Evolutionary conservation across 2,797 vertebrate species (phyloP), one percentile per base, ranked within the genome.

Genomic region (Coendou prehensilis): DNA sequence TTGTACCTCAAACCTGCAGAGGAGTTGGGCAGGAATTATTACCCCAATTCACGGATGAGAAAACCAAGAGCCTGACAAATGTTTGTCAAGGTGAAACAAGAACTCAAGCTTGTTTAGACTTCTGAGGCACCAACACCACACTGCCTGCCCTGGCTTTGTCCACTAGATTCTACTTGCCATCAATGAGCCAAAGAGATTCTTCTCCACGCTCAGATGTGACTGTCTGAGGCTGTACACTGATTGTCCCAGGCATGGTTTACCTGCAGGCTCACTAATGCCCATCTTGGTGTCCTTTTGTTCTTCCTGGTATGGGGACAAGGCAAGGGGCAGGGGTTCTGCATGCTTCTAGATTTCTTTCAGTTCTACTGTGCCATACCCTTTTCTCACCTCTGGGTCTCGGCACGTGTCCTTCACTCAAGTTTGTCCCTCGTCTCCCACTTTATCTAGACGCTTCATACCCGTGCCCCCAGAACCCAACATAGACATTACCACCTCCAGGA

Each of bases 51-150:
- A 90, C 47, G 91, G 57, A 86, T 9, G 52, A 95, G 79, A 87
- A 95, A 79, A 89, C 23, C 73, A 92, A 92, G 67, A 22, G 57
- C 95, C 89, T 28, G 5, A 80, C 81, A 80, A n/a, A 76, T 3
- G 22, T 56, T n/a, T 89, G 69, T 57, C 73, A 56, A 26, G 30
- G 59, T 78, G n/a, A 59, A 89, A 37, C 30, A 14, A 76, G 67
- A 83, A 76, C 13, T 79, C n/a, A 82, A 63, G 45, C 23, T 67
- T 54, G 37, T 14, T 69, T n/a, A 37, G 37, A 75, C 37, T 84
- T 82, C 61, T 20, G 26, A 89, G 45, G 73, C 17, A 52, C 54
- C 14, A 64, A 47, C 11, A 45, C 10, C 28, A 73, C 17, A 61
- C 45, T 45, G 37, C 11, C 15, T 41, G 5, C 47, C 2, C 28